These are phyloP conservation scores for Brachionus sp. DNA, from an alignment of 1,140 invertebrate genomes.

Conservation along the genomic window DNA sequence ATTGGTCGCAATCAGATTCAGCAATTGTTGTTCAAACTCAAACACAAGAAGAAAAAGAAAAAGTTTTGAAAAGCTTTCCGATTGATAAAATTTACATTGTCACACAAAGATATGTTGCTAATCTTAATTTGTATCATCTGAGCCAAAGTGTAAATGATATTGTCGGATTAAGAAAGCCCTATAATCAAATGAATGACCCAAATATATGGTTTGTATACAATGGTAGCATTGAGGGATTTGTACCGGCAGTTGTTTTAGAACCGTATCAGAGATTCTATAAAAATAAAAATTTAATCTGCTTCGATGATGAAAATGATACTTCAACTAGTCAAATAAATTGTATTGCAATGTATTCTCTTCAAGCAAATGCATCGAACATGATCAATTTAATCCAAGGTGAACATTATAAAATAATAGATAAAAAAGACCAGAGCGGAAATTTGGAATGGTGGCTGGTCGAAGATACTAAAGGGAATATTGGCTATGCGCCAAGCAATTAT, in stretches of 20 bases:
- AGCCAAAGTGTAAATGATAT: constrained; percentile 23
- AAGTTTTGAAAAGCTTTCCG: background rate
- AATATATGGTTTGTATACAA: constrained; percentile 34
- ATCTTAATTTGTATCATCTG: background rate
- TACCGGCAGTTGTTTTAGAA: background rate
- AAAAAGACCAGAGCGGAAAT: constrained; percentile 1
- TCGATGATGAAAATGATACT: background rate
- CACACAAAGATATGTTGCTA: constrained; percentile 10
- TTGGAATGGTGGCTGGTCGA: constrained; percentile 38
- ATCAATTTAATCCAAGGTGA: constrained; percentile 15
- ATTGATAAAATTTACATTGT: constrained; percentile 36
- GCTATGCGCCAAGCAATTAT: background rate
- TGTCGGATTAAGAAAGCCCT: constrained; percentile 27
- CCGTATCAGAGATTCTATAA: background rate
- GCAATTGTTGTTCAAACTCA: background rate
- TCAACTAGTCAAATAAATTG: background rate
- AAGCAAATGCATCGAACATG: background rate
- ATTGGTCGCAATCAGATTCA: background rate
- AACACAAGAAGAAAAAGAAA: constrained; percentile 3
- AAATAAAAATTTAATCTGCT: constrained; percentile 29
- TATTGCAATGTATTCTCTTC: constrained; percentile 2
- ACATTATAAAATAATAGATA: background rate
- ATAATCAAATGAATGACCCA: background rate
- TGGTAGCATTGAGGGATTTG: constrained; percentile 8
- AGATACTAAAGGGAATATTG: background rate